Evolutionary conservation across 2,797 vertebrate genomes (phyloP), one percentile per base, ranked within the genome.

Genomic region (Lepilemur ruficaudatus): DNA sequence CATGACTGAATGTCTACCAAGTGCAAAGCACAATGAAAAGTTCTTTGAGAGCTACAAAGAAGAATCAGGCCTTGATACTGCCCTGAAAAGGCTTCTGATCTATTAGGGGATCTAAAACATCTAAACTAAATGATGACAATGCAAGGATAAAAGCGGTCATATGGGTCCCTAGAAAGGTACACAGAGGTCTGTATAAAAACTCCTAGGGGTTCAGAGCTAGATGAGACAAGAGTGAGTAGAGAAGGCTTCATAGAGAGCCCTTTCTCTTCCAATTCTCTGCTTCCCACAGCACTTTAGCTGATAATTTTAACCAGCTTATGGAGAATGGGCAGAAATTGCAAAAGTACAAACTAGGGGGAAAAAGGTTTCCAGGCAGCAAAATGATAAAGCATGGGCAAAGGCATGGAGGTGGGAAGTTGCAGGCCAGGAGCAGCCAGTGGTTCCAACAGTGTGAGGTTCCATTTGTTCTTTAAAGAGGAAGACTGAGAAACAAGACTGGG

Each of bases 31-130:
- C 17, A 43, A 4, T 63, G 59, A 61, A 59, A 76, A 61, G 18
- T 81, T 76, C 67, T 95, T 73, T 81, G 72, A 96, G n/a, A 52
- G 20, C 92, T 67, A 93, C 30, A 76, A 43, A 63, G 38, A 89
- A 92, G 70, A 94, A 82, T 13, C 14, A 65, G 43, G 50, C 22
- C 59, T 93, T 79, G 30, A 41, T 46, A 78, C 80, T 76, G 25
- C 41, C 52, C 70, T 75, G n/a, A 81, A 82, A 67, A 38, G n/a
- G 65, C 38, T 89, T 89, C 59, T 85, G 83, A 55, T 65, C 65
- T 67, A 70, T 67, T 43, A 55, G 18, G 48, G 20, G n/a, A 88
- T 55, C 65, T 52, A 69, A 70, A 7, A 76, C 1, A 3, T 73
- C 57, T 73, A 38, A 76, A 75, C 55, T 46, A 94, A 72, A 91